Conservation (phyloP, 2,888 invertebrate species). For the Pterobdella sp. region DNA sequence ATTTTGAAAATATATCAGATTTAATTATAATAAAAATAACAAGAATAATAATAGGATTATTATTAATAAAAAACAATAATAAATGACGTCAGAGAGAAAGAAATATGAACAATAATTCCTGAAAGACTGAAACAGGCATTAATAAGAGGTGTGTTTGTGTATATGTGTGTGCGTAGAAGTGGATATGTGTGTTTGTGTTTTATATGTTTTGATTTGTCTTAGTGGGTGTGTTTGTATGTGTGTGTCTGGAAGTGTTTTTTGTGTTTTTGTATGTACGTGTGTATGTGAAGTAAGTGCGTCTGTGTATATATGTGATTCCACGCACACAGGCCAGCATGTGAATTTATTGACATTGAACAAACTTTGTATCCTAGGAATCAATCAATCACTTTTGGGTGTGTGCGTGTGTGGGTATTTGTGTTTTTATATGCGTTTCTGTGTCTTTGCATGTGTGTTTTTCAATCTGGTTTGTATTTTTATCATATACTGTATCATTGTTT, state of each 20-base stretch:
- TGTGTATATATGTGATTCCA: neutral
- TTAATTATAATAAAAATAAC: too few species aligned
- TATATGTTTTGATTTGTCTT: neutral
- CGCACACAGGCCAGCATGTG: neutral
- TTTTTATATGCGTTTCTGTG: neutral
- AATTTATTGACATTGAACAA: conserved; percentile 11
- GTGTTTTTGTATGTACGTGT: neutral
- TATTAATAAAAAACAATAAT: too few species aligned
- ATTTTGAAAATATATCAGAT: too few species aligned
- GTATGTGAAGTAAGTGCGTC: neutral
- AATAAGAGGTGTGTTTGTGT: too few species aligned
- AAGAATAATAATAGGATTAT: too few species aligned
- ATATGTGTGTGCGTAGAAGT: neutral
- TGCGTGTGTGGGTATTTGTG: neutral
- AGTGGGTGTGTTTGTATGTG: neutral
- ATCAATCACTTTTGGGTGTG: neutral
- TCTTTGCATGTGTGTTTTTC: neutral
- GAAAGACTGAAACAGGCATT: too few species aligned
- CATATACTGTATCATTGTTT: too few species aligned
- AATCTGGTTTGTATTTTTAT: too few species aligned
- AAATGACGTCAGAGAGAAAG: too few species aligned
- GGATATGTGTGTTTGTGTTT: neutral
- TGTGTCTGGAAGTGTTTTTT: neutral
- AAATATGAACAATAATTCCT: too few species aligned
- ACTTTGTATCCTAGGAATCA: conserved; percentile 12